Evolutionary conservation across 2,113 vertebrate species (phyloP).

Genomic region (Puffinus mauretanicus): DNA sequence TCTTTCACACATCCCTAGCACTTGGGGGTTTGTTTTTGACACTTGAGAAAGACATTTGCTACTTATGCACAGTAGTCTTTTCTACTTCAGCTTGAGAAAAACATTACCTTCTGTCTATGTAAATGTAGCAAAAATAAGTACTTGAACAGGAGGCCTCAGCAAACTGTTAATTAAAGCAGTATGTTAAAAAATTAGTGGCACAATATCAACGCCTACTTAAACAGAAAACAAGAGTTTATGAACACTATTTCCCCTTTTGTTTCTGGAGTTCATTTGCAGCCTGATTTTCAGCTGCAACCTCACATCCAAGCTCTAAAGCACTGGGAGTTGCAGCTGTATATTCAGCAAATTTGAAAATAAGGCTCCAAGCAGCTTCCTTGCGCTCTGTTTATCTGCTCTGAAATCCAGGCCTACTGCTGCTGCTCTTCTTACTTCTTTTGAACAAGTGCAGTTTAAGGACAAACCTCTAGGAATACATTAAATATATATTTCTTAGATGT

Average conservation of each 20-base stretch:
- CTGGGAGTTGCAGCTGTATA: not conserved
- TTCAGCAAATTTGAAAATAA: not conserved
- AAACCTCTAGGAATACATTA: not conserved
- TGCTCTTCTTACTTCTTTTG: not conserved
- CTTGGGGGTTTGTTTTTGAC: constrained; percentile 20
- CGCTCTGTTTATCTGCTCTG: not conserved
- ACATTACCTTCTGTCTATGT: constrained; percentile 25
- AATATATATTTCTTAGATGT: not conserved
- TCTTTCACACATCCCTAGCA: constrained; percentile 26
- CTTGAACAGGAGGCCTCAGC: constrained; percentile 36
- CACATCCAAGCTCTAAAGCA: not conserved
- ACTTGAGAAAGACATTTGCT: constrained; percentile 34
- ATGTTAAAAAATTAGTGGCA: constrained; percentile 22
- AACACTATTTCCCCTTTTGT: not conserved
- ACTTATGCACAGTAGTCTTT: constrained; percentile 27
- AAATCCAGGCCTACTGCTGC: not conserved
- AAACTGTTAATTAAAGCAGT: constrained; percentile 53
- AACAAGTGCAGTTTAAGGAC: not conserved
- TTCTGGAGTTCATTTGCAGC: constrained; percentile 28
- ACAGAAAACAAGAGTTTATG: not conserved
- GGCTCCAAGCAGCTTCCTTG: not conserved
- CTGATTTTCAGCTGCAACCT: not conserved
- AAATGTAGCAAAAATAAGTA: constrained; percentile 34
- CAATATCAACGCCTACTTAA: constrained; percentile 14
- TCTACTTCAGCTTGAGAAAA: constrained; percentile 30